A percentile compares a stretch with the other conserved stretches of the same genome.
Evolutionary conservation across 2,113 vertebrate species (phyloP).

Genomic region (rat (Rattus norvegicus)): DNA sequence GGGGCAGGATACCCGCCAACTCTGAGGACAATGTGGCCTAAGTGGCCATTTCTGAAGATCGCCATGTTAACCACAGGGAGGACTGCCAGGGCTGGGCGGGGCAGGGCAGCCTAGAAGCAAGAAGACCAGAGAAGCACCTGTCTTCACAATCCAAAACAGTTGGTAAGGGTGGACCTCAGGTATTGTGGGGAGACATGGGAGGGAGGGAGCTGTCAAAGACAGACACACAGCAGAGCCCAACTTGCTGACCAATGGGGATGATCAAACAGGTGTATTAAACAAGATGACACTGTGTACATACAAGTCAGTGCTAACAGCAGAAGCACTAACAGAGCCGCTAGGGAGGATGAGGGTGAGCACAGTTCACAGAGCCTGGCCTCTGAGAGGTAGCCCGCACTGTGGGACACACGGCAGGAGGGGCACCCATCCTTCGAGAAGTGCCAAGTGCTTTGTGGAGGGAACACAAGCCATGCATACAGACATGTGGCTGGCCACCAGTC

Average conservation of each 20-base stretch:
- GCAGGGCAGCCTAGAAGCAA: neutral
- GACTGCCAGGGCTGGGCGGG: neutral
- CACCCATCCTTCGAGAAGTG: neutral
- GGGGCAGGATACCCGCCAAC: neutral
- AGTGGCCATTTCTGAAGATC: conserved; percentile 5
- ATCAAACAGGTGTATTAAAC: conserved; percentile 22
- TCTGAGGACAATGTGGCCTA: neutral
- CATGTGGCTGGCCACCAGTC: neutral
- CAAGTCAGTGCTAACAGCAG: neutral
- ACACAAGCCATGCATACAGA: neutral
- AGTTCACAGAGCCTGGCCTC: neutral
- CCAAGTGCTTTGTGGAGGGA: neutral
- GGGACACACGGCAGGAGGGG: neutral
- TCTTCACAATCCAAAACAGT: neutral
- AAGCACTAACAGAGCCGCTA: neutral
- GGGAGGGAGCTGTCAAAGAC: conserved; percentile 22
- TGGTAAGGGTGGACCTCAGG: neutral
- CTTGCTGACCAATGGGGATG: conserved; percentile 22
- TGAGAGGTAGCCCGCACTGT: neutral
- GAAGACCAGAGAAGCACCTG: neutral
- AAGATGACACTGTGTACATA: neutral
- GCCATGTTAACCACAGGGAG: neutral
- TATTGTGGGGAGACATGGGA: neutral
- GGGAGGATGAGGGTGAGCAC: neutral
- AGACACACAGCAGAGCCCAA: conserved; percentile 14